Conservation (phyloP, 2,797 vertebrate genomes). For the Squalus acanthias region DNA sequence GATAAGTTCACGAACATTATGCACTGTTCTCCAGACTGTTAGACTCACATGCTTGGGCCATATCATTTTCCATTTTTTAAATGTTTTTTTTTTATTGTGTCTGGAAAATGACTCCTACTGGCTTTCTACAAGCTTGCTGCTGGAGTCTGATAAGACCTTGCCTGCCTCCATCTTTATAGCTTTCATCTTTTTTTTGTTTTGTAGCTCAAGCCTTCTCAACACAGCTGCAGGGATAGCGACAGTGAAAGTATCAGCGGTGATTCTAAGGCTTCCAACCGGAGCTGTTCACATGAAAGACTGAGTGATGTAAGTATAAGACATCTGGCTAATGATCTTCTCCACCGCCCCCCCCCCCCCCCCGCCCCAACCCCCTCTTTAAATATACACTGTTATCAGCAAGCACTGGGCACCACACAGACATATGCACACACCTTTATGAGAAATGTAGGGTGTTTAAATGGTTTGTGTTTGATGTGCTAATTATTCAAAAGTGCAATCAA, state of each 20-base stretch:
- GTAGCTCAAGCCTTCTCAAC: constrained; percentile 83
- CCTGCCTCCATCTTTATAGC: neutral
- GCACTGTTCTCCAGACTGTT: constrained; percentile 55
- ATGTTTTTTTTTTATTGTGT: constrained; percentile 51
- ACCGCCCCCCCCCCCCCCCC: constrained; percentile 42
- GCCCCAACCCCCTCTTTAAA: constrained; percentile 39
- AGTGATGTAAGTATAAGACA: constrained; percentile 72
- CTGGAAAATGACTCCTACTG: constrained; percentile 62
- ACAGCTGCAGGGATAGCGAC: constrained; percentile 85
- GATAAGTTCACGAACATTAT: constrained; percentile 50
- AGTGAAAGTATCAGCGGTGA: constrained; percentile 77
- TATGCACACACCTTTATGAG: constrained; percentile 40
- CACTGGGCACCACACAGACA: neutral
- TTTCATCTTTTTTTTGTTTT: constrained; percentile 38
- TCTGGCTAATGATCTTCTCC: constrained; percentile 43
- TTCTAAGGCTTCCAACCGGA: constrained; percentile 78
- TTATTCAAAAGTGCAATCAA: constrained; percentile 80
- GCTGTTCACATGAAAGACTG: constrained; percentile 81
- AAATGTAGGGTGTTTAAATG: constrained; percentile 57
- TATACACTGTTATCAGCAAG: neutral
- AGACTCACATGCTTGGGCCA: constrained; percentile 53
- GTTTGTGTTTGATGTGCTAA: constrained; percentile 73
- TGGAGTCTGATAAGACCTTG: neutral
- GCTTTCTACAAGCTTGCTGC: constrained; percentile 56
- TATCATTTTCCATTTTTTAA: constrained; percentile 43